Conservation (phyloP, 2,888 invertebrate genomes). For the Leptarthrus brevirostris region DNA sequence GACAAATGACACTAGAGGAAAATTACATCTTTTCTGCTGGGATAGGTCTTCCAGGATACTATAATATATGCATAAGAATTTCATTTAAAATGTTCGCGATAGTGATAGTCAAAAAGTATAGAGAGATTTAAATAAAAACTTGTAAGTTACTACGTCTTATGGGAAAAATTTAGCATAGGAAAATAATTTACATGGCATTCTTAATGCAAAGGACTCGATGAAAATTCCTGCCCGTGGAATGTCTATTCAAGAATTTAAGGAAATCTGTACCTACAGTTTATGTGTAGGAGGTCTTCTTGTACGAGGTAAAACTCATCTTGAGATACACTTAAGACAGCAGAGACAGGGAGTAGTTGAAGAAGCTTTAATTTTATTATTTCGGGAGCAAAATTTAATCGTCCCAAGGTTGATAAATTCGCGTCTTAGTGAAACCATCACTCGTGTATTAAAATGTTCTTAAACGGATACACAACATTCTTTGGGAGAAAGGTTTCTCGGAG, state of each 20-base stretch:
- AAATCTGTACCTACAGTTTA: too few relatives aligned
- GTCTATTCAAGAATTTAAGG: neutral
- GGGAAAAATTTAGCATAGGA: constrained; percentile 7
- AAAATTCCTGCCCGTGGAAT: neutral
- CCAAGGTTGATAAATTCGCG: neutral
- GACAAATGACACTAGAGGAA: too few relatives aligned
- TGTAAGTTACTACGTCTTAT: neutral
- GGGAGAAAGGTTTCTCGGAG: neutral
- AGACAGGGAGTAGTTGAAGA: neutral
- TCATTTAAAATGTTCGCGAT: too few relatives aligned
- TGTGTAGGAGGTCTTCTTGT: too few relatives aligned
- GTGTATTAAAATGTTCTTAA: neutral
- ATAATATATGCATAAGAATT: too few relatives aligned
- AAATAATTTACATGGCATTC: neutral
- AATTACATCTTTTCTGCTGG: too few relatives aligned
- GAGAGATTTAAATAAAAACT: neutral
- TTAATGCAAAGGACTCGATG: constrained; percentile 14
- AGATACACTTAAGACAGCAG: too few relatives aligned
- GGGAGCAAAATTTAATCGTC: neutral
- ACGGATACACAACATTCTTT: neutral
- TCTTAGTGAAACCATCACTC: too few relatives aligned
- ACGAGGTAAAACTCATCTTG: too few relatives aligned
- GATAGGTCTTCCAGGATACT: too few relatives aligned
- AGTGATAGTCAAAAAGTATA: too few relatives aligned
- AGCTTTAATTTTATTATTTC: constrained; percentile 23